Evolutionary conservation across 2,888 invertebrate species (phyloP), one percentile per base, ranked within the genome.

Genomic region (Brenthis daphne): DNA sequence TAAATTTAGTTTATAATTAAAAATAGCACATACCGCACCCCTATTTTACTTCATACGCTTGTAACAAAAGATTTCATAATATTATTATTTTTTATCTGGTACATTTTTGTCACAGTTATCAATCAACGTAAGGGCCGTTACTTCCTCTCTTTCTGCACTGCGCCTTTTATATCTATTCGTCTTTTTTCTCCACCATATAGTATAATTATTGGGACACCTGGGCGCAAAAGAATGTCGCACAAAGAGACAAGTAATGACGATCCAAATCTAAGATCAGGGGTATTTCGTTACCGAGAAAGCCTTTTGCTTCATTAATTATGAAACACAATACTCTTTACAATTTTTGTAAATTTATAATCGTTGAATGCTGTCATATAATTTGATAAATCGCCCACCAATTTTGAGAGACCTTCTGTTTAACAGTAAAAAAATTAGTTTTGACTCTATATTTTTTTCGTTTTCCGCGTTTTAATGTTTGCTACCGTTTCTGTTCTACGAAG

Each of bases 71-170:
- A 84, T 86, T 83, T 85, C 89, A 92, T 92, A 92, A 92, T 54
- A 63, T 92, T 89, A 92, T 92, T 92, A 92, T 92, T 92, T 91
- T 91, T 92, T 92, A 91, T 92, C 91, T 91, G 91, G 87, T 87
- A 86, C 92, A 89, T 92, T 92, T 92, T 92, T 93, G 93, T 93
- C 93, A 92, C 92, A 93, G 93, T 92, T 93, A 93, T 93, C 93
- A 93, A 93, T 93, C 93, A 93, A 92, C 87, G 86, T 85, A 84
- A 88, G 88, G 88, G 89, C 85, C 80, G 76, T 63, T 80, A 57
- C 75, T 78, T 69, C 75, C 66, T 88, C 87, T 81, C 82, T 79
- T 77, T 88, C 85, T 73, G 57, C 63, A 73, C 50, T 61, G 43
- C 72, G 73, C 54, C 69, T 72, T 74, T 70, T 67, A 70, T 69